phyloP scores from a whole-genome alignment of 2,888 invertebrate species.

The Leucoma salicis region DNA sequence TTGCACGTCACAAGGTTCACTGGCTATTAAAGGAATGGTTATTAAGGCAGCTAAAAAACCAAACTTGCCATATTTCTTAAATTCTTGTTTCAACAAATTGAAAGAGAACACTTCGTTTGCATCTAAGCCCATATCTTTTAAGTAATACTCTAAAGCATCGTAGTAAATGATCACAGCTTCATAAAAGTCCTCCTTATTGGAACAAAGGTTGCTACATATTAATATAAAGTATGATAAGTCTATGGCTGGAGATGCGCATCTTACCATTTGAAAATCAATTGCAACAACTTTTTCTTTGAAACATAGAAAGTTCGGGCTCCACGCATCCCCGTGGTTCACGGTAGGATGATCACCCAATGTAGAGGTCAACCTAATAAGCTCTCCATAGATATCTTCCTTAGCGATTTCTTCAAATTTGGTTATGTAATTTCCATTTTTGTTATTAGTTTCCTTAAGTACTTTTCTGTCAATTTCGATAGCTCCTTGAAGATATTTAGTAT shows the following conservation, averaged over 20 bases:
- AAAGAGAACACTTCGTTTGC: slow-evolving; percentile 38
- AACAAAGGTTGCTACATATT: slow-evolving; percentile 36
- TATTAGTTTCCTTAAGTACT: slow-evolving; percentile 43
- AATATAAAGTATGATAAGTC: slow-evolving; percentile 46
- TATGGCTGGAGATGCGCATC: slow-evolving; percentile 47
- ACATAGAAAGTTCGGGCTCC: slow-evolving; percentile 53
- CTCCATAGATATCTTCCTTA: slow-evolving; percentile 42
- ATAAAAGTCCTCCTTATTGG: slow-evolving; percentile 39
- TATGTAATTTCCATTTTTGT: slow-evolving; percentile 41
- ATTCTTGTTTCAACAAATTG: slow-evolving; percentile 41
- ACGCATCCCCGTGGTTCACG: slow-evolving; percentile 56
- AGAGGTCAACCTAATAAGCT: slow-evolving; percentile 34
- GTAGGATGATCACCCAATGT: slow-evolving; percentile 38
- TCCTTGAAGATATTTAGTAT: slow-evolving; percentile 39
- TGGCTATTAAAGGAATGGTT: slow-evolving; percentile 45
- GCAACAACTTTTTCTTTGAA: slow-evolving; percentile 39
- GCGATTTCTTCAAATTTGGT: slow-evolving; percentile 44
- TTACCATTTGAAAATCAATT: slow-evolving; percentile 54
- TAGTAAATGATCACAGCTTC: slow-evolving; percentile 47
- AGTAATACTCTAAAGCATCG: slow-evolving; percentile 38
- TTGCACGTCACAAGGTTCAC: slow-evolving; percentile 44
- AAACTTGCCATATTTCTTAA: slow-evolving; percentile 47
- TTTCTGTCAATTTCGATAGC: slow-evolving; percentile 43
- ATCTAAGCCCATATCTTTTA: slow-evolving; percentile 48
- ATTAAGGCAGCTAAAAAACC: slow-evolving; percentile 45